Percentiles rank a stretch among this genome's conserved stretches.
Conservation (phyloP, 2,888 invertebrate species). For the Agrilus biguttatus region DNA sequence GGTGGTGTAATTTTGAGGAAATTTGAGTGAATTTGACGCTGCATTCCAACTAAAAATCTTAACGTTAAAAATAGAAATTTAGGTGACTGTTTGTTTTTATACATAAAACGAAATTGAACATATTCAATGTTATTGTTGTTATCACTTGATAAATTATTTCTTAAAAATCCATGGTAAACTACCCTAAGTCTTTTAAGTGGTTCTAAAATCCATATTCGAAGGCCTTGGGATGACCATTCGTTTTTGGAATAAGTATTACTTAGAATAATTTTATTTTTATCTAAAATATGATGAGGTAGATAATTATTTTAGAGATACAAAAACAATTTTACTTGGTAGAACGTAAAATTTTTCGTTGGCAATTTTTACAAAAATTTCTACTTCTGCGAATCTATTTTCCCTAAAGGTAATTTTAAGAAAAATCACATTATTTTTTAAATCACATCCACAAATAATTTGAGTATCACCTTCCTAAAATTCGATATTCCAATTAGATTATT, state of each 20-base stretch:
- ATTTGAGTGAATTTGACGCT: conserved; percentile 31
- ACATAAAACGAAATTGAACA: conserved; percentile 11
- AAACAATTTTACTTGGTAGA: conserved; percentile 23
- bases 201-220: conserved; percentile 48
- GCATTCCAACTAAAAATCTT: conserved; percentile 39
- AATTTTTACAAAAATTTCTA: conserved; percentile 36
- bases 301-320: no score
- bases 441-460: conserved; percentile 36
- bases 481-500: no score
- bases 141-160: conserved; percentile 17
- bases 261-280: conserved; percentile 38
- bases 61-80: conserved; percentile 1
- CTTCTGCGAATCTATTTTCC: conserved; percentile 37
- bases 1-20: conserved; percentile 42
- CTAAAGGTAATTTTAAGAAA: conserved; percentile 38
- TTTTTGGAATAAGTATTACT: conserved; percentile 27
- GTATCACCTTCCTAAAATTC: conserved; percentile 16
- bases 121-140: conserved; percentile 29
- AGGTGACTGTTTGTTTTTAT: background rate
- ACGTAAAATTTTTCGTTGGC: conserved; percentile 30
- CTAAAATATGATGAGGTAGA: conserved; percentile 20
- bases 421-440: conserved; percentile 41
- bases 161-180: conserved; percentile 54
- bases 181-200: conserved; percentile 47
- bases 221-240: conserved; percentile 43